These are phyloP conservation scores for Triops cancriformis DNA, from an alignment of 1,140 invertebrate genomes.

Conservation along the genomic window DNA sequence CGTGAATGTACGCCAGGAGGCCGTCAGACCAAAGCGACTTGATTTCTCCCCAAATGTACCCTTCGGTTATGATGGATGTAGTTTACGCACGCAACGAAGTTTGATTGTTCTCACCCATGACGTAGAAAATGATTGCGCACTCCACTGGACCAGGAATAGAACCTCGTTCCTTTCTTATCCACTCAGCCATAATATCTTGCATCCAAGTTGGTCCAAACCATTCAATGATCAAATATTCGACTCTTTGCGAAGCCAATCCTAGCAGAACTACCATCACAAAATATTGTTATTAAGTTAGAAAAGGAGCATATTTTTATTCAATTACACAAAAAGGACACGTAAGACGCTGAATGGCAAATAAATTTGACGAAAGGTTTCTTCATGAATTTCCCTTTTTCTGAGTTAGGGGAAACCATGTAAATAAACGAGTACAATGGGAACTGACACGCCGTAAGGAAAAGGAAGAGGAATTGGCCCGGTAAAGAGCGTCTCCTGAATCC, in stretches of 20 bases:
- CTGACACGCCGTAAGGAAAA: conserved; percentile 66
- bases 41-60: conserved; percentile 82
- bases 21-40: conserved; percentile 78
- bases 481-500: conserved; percentile 72
- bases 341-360: conserved; percentile 80
- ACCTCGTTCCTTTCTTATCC: conserved; percentile 69
- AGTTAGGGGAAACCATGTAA: conserved; percentile 75
- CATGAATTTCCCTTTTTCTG: conserved; percentile 68
- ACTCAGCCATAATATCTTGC: conserved; percentile 53
- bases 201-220: conserved; percentile 67
- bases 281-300: conserved; percentile 21
- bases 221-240: conserved; percentile 67
- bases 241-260: conserved; percentile 69
- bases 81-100: not conserved
- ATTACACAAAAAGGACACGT: conserved; percentile 80
- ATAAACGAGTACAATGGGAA: conserved; percentile 77
- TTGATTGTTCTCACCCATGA: conserved; percentile 54
- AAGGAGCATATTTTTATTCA: conserved; percentile 25
- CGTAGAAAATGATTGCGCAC: conserved; percentile 67
- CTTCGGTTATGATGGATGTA: conserved; percentile 44
- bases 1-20: conserved; percentile 76
- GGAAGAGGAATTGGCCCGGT: conserved; percentile 64
- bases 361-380: conserved; percentile 92
- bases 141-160: conserved; percentile 77
- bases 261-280: conserved; percentile 52